A percentile compares a stretch with the other conserved stretches of the same genome.
Conservation (phyloP, 1,140 invertebrate species). For the Papilio aristodemus region DNA sequence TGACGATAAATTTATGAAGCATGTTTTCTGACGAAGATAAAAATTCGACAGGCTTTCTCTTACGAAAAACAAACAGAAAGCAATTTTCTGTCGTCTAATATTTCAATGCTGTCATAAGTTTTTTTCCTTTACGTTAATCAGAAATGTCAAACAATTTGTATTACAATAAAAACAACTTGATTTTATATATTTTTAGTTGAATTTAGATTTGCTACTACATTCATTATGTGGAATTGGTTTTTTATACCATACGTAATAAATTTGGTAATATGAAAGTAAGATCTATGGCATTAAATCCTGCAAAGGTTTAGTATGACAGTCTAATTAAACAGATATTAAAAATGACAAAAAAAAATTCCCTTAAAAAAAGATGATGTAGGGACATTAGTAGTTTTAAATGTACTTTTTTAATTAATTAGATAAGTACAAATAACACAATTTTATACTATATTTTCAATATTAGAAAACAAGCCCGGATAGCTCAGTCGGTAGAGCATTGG, state of each 20-base stretch:
- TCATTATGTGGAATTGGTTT: neutral
- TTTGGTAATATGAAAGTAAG: too few species aligned
- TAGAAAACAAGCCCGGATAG: slow-evolving; percentile 41
- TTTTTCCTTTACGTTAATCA: slow-evolving; percentile 38
- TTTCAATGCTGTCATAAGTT: slow-evolving; percentile 40
- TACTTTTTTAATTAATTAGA: too few species aligned
- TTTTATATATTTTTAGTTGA: neutral
- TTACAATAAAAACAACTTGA: slow-evolving; percentile 22
- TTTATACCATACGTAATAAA: too few species aligned
- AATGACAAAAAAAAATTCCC: too few species aligned
- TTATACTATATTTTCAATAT: too few species aligned
- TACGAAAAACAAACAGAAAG: slow-evolving; percentile 42
- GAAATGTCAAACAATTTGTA: slow-evolving; percentile 35
- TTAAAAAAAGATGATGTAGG: too few species aligned
- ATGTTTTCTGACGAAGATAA: slow-evolving; percentile 28
- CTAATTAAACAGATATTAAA: too few species aligned
- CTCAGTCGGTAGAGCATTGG: slow-evolving; percentile 36
- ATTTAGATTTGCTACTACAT: neutral
- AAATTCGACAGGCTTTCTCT: slow-evolving; percentile 35
- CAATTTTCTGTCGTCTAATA: slow-evolving; percentile 38
- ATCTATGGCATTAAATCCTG: too few species aligned
- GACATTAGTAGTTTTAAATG: too few species aligned
- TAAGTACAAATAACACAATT: too few species aligned
- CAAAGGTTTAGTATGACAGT: too few species aligned
- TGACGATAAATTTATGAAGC: slow-evolving; percentile 20